These are phyloP conservation scores for Melitaea cinxia DNA, from an alignment of 1,140 invertebrate species.

Conservation along the genomic window DNA sequence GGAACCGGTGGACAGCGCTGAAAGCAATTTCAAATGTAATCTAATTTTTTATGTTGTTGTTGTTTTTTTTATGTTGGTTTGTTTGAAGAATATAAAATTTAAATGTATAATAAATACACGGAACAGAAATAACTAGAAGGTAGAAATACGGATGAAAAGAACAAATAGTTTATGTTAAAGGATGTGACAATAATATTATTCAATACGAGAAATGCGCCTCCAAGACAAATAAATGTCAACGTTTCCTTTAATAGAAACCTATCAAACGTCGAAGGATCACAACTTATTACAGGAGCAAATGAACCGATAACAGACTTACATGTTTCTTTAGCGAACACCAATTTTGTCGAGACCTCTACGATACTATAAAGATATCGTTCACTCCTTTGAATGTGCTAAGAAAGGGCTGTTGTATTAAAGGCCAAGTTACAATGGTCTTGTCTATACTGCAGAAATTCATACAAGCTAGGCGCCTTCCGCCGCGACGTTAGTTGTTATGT, in stretches of 20 bases:
- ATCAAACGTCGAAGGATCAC: constrained; percentile 55
- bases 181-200: constrained; percentile 5
- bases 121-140: neutral
- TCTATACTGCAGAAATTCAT: constrained; percentile 52
- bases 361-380: constrained; percentile 21
- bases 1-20: constrained; percentile 17
- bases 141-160: neutral
- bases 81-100: neutral
- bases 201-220: constrained; percentile 8
- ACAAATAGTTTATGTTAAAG: neutral
- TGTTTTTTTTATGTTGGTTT: neutral
- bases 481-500: constrained; percentile 50
- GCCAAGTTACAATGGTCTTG: constrained; percentile 39
- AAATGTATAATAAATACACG: neutral
- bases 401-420: constrained; percentile 30
- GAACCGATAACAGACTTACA: constrained; percentile 56
- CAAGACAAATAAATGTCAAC: constrained; percentile 42
- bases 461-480: constrained; percentile 52
- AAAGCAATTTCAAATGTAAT: constrained; percentile 22
- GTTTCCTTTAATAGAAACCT: constrained; percentile 52
- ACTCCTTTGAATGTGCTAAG: constrained; percentile 26
- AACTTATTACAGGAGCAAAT: constrained; percentile 64
- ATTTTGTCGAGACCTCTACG: constrained; percentile 41
- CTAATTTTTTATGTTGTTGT: neutral
- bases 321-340: constrained; percentile 43